Evolutionary conservation across 2,113 vertebrate genomes (phyloP).

Genomic region (Hemibagrus wyckioides): DNA sequence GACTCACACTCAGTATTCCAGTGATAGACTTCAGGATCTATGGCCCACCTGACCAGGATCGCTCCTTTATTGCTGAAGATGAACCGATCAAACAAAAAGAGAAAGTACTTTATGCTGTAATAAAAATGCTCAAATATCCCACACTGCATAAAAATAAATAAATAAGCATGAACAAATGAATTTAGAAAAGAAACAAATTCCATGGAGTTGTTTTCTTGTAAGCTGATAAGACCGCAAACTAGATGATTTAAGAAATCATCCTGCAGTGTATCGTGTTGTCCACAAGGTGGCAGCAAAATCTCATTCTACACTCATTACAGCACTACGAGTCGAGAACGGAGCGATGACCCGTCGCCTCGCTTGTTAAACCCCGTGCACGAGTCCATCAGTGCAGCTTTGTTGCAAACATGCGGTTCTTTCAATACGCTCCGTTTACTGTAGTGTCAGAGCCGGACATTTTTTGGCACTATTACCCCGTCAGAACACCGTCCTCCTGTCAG

Average conservation of each 20-base stretch:
- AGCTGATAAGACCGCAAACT: neutral
- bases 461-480: neutral
- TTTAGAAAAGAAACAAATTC: neutral
- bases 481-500: too few relatives aligned
- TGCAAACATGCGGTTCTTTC: neutral
- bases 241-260: neutral
- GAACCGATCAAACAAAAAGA: neutral
- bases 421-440: neutral
- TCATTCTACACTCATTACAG: neutral
- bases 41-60: neutral
- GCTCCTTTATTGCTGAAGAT: neutral
- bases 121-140: too few relatives aligned
- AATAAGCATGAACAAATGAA: too few relatives aligned
- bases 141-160: too few relatives aligned
- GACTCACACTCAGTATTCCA: neutral
- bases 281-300: slow-evolving; percentile 42
- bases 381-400: too few relatives aligned
- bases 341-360: neutral
- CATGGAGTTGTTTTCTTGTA: neutral
- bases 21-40: neutral
- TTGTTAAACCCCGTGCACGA: neutral
- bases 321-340: neutral
- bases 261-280: slow-evolving; percentile 10
- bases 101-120: too few relatives aligned
- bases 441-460: neutral